Percentiles rank a stretch among this genome's conserved stretches.
Conservation (phyloP, 1,140 invertebrate species). For the Orchestia grillus region DNA sequence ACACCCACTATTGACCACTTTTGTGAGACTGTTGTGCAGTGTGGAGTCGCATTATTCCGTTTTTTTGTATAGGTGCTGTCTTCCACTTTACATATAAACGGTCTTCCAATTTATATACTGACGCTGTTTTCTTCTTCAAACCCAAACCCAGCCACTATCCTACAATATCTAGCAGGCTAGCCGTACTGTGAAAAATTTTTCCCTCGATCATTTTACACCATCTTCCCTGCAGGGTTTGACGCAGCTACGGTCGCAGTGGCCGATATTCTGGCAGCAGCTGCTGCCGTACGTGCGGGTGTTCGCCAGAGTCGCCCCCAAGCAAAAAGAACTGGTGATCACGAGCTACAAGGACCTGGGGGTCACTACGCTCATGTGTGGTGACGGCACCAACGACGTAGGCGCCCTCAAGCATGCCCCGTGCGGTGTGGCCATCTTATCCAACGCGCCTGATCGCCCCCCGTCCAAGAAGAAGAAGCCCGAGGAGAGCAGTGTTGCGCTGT, state of each 20-base stretch:
- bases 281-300: slow-evolving; percentile 91
- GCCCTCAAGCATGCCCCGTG: slow-evolving; percentile 98
- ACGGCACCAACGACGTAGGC: slow-evolving; percentile 99
- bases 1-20: too few relatives aligned
- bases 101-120: too few relatives aligned
- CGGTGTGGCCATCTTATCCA: slow-evolving; percentile 91
- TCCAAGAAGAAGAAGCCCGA: slow-evolving; percentile 71
- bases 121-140: too few relatives aligned
- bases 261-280: slow-evolving; percentile 79
- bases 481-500: slow-evolving; percentile 63
- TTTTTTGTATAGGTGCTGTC: too few relatives aligned
- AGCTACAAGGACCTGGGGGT: slow-evolving; percentile 89
- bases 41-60: too few relatives aligned
- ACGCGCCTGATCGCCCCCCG: slow-evolving; percentile 80
- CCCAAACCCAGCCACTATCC: too few relatives aligned
- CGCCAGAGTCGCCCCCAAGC: slow-evolving; percentile 94
- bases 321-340: slow-evolving; percentile 96
- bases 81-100: too few relatives aligned
- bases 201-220: not conserved
- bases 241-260: slow-evolving; percentile 79
- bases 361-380: slow-evolving; percentile 98
- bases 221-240: slow-evolving; percentile 75
- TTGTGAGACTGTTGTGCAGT: too few relatives aligned
- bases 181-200: too few relatives aligned
- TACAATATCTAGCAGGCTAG: too few relatives aligned